Evolutionary conservation across 1,140 invertebrate genomes (phyloP).

Genomic region (Drosophila erecta): DNA sequence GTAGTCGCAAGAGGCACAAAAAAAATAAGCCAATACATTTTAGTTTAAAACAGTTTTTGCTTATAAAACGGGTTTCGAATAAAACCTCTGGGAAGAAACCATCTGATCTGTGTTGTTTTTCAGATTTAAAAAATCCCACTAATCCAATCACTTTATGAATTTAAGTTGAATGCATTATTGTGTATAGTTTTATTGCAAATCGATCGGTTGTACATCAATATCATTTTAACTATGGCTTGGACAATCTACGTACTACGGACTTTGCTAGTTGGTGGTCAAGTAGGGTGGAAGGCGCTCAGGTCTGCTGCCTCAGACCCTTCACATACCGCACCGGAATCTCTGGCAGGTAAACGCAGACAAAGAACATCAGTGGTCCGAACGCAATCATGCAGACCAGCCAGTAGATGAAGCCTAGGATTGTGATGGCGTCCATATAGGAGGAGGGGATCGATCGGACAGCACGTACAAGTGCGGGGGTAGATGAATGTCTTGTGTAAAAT

Average conservation of each 20-base stretch:
- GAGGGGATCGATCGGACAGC: constrained; percentile 51
- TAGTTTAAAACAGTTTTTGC: background rate
- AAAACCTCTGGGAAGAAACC: background rate
- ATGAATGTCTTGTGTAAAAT: constrained; percentile 37
- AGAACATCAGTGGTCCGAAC: constrained; percentile 76
- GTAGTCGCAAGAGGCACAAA: background rate
- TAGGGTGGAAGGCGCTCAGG: constrained; percentile 30
- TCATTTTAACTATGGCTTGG: constrained; percentile 43
- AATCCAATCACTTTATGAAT: background rate
- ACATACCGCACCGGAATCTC: constrained; percentile 78
- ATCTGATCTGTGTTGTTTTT: background rate
- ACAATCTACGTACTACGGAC: constrained; percentile 44
- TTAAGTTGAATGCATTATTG: constrained; percentile 17
- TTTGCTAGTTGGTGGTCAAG: constrained; percentile 26
- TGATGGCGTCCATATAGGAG: constrained; percentile 70
- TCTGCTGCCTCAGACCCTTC: constrained; percentile 69
- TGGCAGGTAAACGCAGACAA: constrained; percentile 76
- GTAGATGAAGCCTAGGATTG: constrained; percentile 62
- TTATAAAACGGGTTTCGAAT: background rate
- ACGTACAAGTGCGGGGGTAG: constrained; percentile 23
- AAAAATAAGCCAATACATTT: constrained; percentile 8
- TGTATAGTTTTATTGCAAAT: constrained; percentile 34
- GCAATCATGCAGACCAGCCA: constrained; percentile 74
- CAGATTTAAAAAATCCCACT: background rate
- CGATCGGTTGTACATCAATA: constrained; percentile 63